Conservation (phyloP, 2,113 vertebrate species). For the Phalacrocorax brasilianus region DNA sequence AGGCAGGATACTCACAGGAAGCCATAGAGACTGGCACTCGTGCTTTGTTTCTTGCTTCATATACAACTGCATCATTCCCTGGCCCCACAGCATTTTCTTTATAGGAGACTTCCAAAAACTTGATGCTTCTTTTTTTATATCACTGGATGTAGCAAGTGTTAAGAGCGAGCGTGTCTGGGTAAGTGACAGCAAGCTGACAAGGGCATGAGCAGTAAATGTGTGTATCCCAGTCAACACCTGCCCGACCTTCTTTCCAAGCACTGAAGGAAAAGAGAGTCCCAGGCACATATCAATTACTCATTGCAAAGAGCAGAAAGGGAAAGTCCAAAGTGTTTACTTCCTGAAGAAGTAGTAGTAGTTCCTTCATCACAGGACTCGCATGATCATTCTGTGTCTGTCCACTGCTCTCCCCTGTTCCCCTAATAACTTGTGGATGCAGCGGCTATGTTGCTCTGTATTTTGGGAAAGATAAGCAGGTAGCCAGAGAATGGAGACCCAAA, state of each 20-base stretch:
- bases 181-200: neutral
- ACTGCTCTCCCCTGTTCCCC: neutral
- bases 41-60: neutral
- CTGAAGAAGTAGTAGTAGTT: neutral
- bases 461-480: neutral
- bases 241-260: neutral
- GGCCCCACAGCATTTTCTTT: no score
- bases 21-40: fast-evolving
- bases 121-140: neutral
- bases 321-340: neutral
- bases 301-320: neutral
- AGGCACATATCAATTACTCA: neutral
- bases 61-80: neutral
- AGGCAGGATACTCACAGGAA: neutral
- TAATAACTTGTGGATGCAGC: fast-evolving
- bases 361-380: neutral
- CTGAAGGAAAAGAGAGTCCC: neutral
- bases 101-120: neutral
- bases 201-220: neutral
- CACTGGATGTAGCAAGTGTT: neutral
- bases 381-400: neutral
- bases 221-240: neutral
- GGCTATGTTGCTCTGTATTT: neutral
- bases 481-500: neutral
- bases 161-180: fast-evolving